Conservation (phyloP, 1,140 invertebrate genomes). For the Orius insidiosus region DNA sequence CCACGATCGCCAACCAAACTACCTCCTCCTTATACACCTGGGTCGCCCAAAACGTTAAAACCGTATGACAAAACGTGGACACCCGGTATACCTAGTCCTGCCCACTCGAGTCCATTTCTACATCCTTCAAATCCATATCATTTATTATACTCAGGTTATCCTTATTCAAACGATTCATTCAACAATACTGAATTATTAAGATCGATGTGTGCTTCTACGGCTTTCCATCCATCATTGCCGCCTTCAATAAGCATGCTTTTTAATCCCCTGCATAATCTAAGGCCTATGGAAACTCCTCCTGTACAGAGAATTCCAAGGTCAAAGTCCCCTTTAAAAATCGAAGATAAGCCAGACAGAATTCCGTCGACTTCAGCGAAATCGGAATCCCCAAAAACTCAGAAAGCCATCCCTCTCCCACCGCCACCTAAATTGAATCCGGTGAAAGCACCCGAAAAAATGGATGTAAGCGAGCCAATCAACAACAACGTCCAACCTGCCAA, state of each 20-base stretch:
- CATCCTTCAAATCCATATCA: conserved; percentile 13
- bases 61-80: conserved; percentile 10
- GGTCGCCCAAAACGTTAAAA: conserved; percentile 16
- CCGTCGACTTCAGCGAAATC: too few species aligned
- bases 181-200: conserved; percentile 19
- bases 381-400: too few species aligned
- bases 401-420: too few species aligned
- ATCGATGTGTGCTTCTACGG: conserved; percentile 20
- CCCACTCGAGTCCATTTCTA: conserved; percentile 15
- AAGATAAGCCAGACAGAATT: conserved; percentile 1
- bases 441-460: too few species aligned
- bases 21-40: conserved; percentile 18
- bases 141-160: conserved; percentile 12
- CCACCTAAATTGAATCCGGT: too few species aligned
- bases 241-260: conserved; percentile 22
- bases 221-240: conserved; percentile 21
- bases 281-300: conserved; percentile 11
- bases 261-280: conserved; percentile 19
- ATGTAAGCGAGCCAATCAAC: too few species aligned
- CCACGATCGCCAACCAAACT: conserved; percentile 20
- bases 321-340: conserved; percentile 5
- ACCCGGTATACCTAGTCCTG: conserved; percentile 15
- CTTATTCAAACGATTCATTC: conserved; percentile 9
- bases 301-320: conserved; percentile 19
- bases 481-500: too few species aligned